Base-by-base conservation (phyloP, 2,797 vertebrate species). In the Cuniculus paca region DNA sequence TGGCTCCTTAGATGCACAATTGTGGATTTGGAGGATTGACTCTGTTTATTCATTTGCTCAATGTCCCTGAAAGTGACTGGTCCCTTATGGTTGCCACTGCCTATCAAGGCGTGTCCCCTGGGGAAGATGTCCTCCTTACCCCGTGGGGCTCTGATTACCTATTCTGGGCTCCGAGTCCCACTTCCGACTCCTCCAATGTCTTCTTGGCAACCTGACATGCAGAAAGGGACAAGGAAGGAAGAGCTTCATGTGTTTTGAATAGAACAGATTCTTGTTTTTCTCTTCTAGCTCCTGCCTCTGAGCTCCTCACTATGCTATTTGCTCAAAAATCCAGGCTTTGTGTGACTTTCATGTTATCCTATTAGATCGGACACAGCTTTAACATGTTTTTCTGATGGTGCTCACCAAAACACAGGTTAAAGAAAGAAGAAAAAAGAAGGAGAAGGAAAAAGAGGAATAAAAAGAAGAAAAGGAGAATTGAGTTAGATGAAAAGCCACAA, bases 91-190 rank as follows among this genome's bases (percentile, higher is more conserved):
- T 52, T 77, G 10, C 39, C 28, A 6, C 56, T 26, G 24, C 58
- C 65, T 26, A 60, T 8, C 24, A 28, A 22, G 11, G 17, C 0
- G 13, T 22, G 14, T 14, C 36, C 70, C 22, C 8, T 6, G 24
- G 24, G 39, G 22, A 19, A 2, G 39, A 42, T 0, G 3, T 8
- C 31, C 9, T 82, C 6, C n/a, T n/a, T n/a, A n/a, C n/a, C n/a
- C n/a, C n/a, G n/a, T n/a, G n/a, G n/a, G n/a, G n/a, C n/a, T n/a
- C n/a, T n/a, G n/a, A n/a, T n/a, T n/a, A n/a, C n/a, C 70, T 48
- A 0, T 78, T 78, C 75, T 63, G 87, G 50, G 45, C 26, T 17
- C 78, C 28, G 52, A 1, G 4, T 8, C 14, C 80, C 3, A 7
- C 77, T 75, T 75, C 24, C 45, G 28, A 17, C 26, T 36, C 39